These are phyloP conservation scores for Trichonephila clavipes DNA, from an alignment of 1,140 invertebrate genomes.

Conservation along the genomic window DNA sequence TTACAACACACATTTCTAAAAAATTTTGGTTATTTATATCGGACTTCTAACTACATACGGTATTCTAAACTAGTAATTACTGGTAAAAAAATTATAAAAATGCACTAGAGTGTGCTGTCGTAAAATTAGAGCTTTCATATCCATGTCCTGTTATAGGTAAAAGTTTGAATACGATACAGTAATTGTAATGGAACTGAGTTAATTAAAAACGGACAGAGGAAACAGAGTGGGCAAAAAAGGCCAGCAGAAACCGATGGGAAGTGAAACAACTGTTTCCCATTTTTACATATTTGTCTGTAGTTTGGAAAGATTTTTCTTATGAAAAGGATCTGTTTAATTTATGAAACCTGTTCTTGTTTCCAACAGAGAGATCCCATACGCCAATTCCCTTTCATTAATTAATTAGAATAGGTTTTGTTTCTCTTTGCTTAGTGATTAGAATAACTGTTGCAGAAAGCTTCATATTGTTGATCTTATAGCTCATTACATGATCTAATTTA, in stretches of 20 bases:
- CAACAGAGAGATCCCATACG: neutral
- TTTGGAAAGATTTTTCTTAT: neutral
- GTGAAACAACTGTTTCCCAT: neutral
- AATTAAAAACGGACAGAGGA: neutral
- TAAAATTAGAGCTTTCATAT: neutral
- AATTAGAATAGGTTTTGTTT: neutral
- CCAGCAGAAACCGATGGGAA: neutral
- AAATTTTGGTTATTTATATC: no score
- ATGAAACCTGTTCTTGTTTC: neutral
- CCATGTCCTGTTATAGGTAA: neutral
- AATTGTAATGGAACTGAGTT: conserved; percentile 10
- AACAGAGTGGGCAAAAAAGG: neutral
- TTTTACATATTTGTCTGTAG: neutral
- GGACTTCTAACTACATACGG: no score
- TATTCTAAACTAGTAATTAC: no score
- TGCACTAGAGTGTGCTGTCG: neutral
- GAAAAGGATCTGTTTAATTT: neutral
- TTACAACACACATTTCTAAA: no score
- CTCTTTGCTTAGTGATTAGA: neutral
- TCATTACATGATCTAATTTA: neutral
- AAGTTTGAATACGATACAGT: neutral
- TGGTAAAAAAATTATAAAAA: no score
- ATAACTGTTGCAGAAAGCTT: neutral
- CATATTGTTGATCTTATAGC: neutral
- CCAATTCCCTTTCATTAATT: neutral